These are phyloP conservation scores for Coecobrya sp. DNA, from an alignment of 2,888 invertebrate genomes.

Conservation along the genomic window DNA sequence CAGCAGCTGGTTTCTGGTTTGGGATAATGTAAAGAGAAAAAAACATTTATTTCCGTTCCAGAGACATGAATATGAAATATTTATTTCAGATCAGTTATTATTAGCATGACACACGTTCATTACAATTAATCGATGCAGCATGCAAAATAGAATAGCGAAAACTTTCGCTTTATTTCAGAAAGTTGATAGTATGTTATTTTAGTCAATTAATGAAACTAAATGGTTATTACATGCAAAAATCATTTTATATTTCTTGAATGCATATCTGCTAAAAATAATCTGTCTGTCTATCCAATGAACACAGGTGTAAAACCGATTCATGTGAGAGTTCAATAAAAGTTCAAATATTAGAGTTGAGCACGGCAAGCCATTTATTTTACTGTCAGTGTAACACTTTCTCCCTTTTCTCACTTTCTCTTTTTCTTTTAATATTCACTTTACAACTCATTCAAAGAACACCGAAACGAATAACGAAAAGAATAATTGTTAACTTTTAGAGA, in stretches of 20 bases:
- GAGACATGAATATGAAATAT: background rate
- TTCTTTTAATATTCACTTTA: background rate
- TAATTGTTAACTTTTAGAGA: conserved; percentile 21
- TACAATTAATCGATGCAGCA: background rate
- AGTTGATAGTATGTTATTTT: conserved; percentile 2
- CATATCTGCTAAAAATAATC: background rate
- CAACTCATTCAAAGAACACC: background rate
- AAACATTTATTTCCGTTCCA: background rate
- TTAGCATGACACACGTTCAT: background rate
- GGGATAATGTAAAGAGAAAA: conserved; percentile 10
- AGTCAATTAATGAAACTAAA: background rate
- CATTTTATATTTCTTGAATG: background rate
- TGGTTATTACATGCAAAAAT: conserved; percentile 10
- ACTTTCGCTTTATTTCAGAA: background rate
- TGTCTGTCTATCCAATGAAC: background rate
- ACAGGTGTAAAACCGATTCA: conserved; percentile 21
- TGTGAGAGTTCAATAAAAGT: conserved; percentile 22
- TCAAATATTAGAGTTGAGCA: background rate
- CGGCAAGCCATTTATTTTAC: conserved; percentile 38
- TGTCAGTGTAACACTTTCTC: conserved; percentile 55
- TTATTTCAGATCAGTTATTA: background rate
- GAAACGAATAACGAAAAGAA: background rate
- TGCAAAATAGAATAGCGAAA: conserved; percentile 11
- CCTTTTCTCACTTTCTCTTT: conserved; percentile 39
- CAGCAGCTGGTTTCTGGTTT: conserved; percentile 73